phyloP scores from a whole-genome alignment of 1,140 invertebrate species.

The Subanguina moxae region DNA sequence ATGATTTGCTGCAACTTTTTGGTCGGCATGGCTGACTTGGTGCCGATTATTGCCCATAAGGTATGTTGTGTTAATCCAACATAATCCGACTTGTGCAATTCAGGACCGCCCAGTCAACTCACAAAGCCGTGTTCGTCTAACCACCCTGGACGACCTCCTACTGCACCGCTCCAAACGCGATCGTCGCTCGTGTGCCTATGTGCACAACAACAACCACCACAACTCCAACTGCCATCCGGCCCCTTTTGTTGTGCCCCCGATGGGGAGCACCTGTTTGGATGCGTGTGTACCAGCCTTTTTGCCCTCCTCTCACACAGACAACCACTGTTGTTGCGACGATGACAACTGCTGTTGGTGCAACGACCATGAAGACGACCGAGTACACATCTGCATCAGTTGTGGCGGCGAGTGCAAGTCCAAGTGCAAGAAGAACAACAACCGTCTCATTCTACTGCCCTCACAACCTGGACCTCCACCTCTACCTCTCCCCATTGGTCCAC shows the following conservation, averaged over 20 bases:
- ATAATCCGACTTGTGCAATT: too few species aligned
- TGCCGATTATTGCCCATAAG: too few species aligned
- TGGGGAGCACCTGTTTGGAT: neutral
- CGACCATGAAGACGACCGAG: neutral
- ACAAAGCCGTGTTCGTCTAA: neutral
- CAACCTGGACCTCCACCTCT: neutral
- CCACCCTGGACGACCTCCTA: neutral
- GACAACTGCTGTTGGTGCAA: neutral
- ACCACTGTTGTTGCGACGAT: neutral
- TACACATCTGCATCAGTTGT: neutral
- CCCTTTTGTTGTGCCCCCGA: neutral
- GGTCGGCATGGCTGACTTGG: too few species aligned
- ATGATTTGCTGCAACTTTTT: too few species aligned
- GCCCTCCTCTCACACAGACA: neutral
- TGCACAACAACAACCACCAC: neutral
- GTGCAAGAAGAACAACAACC: neutral
- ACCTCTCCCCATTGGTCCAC: neutral
- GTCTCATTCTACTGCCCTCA: neutral
- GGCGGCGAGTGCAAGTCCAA: neutral
- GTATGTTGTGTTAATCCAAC: too few species aligned
- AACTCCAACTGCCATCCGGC: neutral
- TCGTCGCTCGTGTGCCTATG: neutral
- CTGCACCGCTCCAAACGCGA: neutral
- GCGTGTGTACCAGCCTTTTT: neutral
- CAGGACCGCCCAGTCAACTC: neutral